Percentiles rank a stretch among this genome's conserved stretches.
These are phyloP conservation scores for Callipepla squamata DNA, from an alignment of 2,113 vertebrate species.

Conservation along the genomic window DNA sequence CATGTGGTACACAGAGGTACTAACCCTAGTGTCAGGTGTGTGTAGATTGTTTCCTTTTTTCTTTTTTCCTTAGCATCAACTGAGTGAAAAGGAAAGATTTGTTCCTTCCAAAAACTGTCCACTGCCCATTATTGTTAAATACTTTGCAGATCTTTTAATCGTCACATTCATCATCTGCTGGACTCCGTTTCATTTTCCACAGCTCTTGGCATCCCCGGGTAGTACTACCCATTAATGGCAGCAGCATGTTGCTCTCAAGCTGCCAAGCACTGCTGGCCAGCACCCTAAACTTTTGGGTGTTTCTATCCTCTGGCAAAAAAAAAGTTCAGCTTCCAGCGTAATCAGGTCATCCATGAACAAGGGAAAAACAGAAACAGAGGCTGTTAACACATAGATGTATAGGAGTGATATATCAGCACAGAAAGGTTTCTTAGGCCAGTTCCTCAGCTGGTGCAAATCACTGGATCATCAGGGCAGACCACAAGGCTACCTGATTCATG, in stretches of 20 bases:
- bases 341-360: conserved; percentile 24
- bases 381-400: not conserved
- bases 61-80: not conserved
- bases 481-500: not conserved
- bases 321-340: conserved; percentile 34
- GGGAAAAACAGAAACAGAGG: not conserved
- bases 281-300: conserved; percentile 33
- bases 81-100: not conserved
- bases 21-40: not conserved
- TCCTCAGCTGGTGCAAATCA: conserved; percentile 25
- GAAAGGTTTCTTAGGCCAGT: not conserved
- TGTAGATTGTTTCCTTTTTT: not conserved
- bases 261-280: conserved; percentile 63
- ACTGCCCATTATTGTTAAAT: conserved; percentile 6
- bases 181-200: conserved; percentile 31
- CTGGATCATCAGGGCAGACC: not conserved
- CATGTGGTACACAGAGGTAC: not conserved
- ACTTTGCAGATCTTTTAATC: conserved; percentile 20
- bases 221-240: conserved; percentile 20
- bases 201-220: conserved; percentile 36
- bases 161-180: conserved; percentile 28
- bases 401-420: not conserved
- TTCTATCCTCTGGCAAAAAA: conserved; percentile 58
- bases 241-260: conserved; percentile 28
- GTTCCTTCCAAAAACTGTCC: conserved; percentile 3